Conservation (phyloP, 2,797 vertebrate genomes). For the Enteromius anoplus region DNA sequence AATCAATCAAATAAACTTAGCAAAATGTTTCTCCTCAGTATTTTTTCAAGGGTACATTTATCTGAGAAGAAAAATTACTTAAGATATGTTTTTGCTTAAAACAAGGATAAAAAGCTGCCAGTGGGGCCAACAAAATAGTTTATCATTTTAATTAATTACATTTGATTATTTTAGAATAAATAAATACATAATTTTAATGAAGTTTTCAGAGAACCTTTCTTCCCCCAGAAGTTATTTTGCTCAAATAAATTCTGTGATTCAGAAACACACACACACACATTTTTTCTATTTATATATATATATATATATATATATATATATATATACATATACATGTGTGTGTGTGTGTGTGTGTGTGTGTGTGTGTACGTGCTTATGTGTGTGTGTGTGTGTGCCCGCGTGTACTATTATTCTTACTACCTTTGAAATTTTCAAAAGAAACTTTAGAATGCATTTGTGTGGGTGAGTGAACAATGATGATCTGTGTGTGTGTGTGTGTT, state of each 20-base stretch:
- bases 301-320: no score
- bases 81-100: background rate
- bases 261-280: no score
- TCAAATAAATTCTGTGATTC: background rate
- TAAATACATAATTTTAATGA: no score
- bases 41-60: background rate
- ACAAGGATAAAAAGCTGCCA: background rate
- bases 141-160: background rate
- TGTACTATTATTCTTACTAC: background rate
- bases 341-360: background rate
- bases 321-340: no score
- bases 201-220: background rate
- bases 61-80: background rate
- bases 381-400: background rate
- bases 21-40: background rate
- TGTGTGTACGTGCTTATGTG: background rate
- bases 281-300: no score
- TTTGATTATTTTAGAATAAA: no score
- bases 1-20: background rate
- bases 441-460: background rate
- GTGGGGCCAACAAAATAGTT: background rate
- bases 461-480: background rate
- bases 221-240: background rate
- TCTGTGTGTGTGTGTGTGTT: slow-evolving; percentile 6
- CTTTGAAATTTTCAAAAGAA: background rate